Conservation (phyloP, 2,888 invertebrate species). For the Callimorpha dominula region DNA sequence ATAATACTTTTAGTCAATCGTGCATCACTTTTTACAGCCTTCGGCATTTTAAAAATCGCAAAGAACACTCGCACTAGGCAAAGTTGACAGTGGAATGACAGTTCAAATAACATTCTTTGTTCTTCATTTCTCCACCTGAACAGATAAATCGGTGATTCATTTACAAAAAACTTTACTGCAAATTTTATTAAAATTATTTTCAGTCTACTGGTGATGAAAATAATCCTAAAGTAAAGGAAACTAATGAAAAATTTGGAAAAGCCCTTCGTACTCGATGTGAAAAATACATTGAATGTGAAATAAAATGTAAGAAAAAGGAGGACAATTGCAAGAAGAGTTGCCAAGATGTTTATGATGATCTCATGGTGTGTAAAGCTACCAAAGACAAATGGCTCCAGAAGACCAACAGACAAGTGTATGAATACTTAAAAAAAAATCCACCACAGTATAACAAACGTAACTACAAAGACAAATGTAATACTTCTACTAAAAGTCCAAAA, state of each 20-base stretch:
- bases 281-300: slow-evolving; percentile 26
- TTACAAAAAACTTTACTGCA: no score
- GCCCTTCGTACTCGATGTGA: slow-evolving; percentile 42
- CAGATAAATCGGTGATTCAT: no score
- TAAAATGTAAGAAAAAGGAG: slow-evolving; percentile 13
- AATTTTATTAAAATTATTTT: background rate
- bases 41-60: no score
- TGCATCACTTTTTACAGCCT: no score
- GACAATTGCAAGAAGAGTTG: background rate
- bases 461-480: background rate
- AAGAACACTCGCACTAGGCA: no score
- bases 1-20: no score
- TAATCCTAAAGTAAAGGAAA: slow-evolving; percentile 24
- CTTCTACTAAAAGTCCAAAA: slow-evolving; percentile 2
- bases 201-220: slow-evolving; percentile 10
- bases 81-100: no score
- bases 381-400: background rate
- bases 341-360: background rate
- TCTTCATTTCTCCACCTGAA: no score
- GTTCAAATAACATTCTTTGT: no score
- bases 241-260: background rate
- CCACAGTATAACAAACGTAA: background rate
- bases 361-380: background rate
- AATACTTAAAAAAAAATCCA: background rate
- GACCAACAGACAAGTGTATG: slow-evolving; percentile 10